Base-by-base conservation (phyloP, 35 echinoderm and acorn worm species). In the Chiridota heheva region DNA sequence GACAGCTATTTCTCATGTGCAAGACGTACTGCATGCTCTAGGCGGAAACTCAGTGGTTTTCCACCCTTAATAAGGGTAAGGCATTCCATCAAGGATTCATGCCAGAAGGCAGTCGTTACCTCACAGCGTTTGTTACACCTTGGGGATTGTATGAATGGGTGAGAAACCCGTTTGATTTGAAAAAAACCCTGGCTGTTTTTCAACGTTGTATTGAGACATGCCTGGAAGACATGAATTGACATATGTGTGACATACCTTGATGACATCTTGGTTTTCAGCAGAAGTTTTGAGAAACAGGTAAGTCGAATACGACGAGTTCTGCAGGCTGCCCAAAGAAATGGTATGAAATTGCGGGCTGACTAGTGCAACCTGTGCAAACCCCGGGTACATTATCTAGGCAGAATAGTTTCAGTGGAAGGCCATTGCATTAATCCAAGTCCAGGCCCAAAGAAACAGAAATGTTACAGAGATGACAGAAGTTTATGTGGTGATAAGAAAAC, bases 51-150 rank as follows among this genome's bases (percentile, higher is more conserved):
- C n/a, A 24, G 25, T 73, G 70, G 80, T 90, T 76, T 61, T 55
- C 78, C 13, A 86, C 78, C 4, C 58, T 86, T 32, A 73, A 86
- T 44, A 62, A 82, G 60, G 86, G 80, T 0, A 89, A 86, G 41
- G 88, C 88, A 0, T 91, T 86, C 36, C 89, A 91, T 51, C 89
- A 87, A 43, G 83, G 82, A 0, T 91, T 87, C 16, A 73, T 91
- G 89, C 38, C 63, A 1, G 34, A 60, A 72, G 73, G 48, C 17
- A 80, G 73, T 65, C 84, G 49, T 34, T 73, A 44, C 26, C 43
- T 86, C 18, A 91, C 82, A 2, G 88, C 70, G 0, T 91, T 91
- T 41, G 46, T 91, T 2, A 86, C 81, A 1, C 88, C 88, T 1
- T 78, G 81, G 88, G 88, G 82, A 3, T 47, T 91, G 8, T 86